Base-by-base conservation (phyloP, 1,140 invertebrate species). In the Caenorhabditis briggsae region DNA sequence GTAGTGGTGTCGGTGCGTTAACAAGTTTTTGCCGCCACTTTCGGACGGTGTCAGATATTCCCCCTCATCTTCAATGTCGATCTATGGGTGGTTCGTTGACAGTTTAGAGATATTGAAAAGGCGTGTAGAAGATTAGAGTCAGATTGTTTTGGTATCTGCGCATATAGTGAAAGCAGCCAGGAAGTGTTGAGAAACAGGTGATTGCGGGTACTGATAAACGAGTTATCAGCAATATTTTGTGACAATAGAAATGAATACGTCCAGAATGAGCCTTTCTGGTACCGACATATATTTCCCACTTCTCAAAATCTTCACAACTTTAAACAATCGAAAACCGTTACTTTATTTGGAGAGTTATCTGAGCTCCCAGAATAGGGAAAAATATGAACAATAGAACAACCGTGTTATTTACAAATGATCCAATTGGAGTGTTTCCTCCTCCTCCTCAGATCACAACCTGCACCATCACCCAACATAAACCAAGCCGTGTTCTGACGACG, bases 341-440 rank as follows among this genome's bases (percentile, higher is more conserved):
- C 33, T 33, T 33, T 53, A 53, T 53, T 53, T 53, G 9, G 50
- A 58, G 61, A 64, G 23, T 33, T 41, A 14, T 64, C 23, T 41
- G 14, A 50, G 70, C 50, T 78, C n/a, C 33, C 33, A 33, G 33
- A 33, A 33, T 33, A 33, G 33, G 33, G 70, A 78, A 78, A 46
- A 7, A 48, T 50, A 46, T n/a, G 53, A 78, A 50, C 70, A 78
- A 78, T 78, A 46, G 46, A 50, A 78, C 53, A 78, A 78, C 33
- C 43, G 46, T 78, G 70, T 78, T 78, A 78, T 78, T 78, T 78
- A 78, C 70, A 50, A 78, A 78, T 78, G 70, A 50, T 78, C 70
- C 46, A 50, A 46, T 78, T 50, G 70, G 41, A 78, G 70, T 78
- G 70, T 48, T 5, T 78, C 23, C n/a, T 78, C 43, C 46, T 16